phyloP scores from a whole-genome alignment of 2,888 invertebrate genomes.

The Nysson spinosus region DNA sequence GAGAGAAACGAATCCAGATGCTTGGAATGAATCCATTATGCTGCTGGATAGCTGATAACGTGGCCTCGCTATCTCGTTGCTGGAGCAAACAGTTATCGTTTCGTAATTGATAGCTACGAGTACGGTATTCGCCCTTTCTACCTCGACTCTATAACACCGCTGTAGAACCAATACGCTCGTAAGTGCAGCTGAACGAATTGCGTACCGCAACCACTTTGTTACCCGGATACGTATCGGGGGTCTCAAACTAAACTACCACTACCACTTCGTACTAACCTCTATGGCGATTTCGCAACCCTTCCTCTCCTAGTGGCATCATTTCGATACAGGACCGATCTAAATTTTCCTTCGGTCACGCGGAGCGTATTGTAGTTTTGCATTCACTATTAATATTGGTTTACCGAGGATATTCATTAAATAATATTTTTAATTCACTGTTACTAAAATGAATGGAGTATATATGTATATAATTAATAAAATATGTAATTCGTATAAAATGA shows the following conservation, averaged over 20 bases:
- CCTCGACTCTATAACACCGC: slow-evolving; percentile 11
- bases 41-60: slow-evolving; percentile 48
- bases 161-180: slow-evolving; percentile 33
- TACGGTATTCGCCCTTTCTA: slow-evolving; percentile 30
- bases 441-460: too few relatives aligned
- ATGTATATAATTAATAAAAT: too few relatives aligned
- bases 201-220: slow-evolving; percentile 49
- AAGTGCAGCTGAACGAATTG: slow-evolving; percentile 52
- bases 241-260: slow-evolving; percentile 13
- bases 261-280: too few relatives aligned
- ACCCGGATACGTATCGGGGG: slow-evolving; percentile 22
- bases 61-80: slow-evolving; percentile 29
- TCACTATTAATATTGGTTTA: too few relatives aligned
- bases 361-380: too few relatives aligned
- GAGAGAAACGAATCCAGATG: slow-evolving; percentile 47
- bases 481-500: too few relatives aligned
- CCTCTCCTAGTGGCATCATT: too few relatives aligned
- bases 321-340: too few relatives aligned
- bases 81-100: slow-evolving; percentile 54
- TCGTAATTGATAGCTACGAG: slow-evolving; percentile 56
- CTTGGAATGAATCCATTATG: slow-evolving; percentile 55
- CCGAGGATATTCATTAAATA: too few relatives aligned
- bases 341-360: too few relatives aligned
- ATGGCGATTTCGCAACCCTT: too few relatives aligned
- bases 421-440: too few relatives aligned